Evolutionary conservation across 1,140 invertebrate genomes (phyloP).

Genomic region (Helicoverpa armigera): DNA sequence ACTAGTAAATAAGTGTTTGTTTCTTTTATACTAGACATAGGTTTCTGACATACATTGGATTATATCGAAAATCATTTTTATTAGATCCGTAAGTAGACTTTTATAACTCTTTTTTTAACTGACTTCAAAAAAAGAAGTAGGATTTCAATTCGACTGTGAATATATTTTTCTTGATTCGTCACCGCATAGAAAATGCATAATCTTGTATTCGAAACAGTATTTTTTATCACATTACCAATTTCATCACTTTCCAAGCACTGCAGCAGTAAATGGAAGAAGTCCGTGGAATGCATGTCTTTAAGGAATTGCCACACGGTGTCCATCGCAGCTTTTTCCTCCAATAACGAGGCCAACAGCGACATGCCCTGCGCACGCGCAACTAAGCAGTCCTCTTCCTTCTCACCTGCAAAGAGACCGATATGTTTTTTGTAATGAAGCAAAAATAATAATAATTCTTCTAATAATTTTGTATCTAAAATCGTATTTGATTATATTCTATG

Average conservation of each 20-base stretch:
- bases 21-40: too few relatives aligned
- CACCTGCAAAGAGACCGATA: slow-evolving; percentile 52
- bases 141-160: too few relatives aligned
- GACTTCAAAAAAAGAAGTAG: too few relatives aligned
- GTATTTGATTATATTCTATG: too few relatives aligned
- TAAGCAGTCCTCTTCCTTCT: slow-evolving; percentile 49
- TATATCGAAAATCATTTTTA: too few relatives aligned
- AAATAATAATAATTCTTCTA: too few relatives aligned
- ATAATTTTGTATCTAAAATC: too few relatives aligned
- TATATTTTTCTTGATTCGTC: neutral
- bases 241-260: slow-evolving; percentile 67
- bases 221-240: slow-evolving; percentile 34
- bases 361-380: slow-evolving; percentile 66
- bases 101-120: too few relatives aligned
- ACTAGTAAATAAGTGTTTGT: too few relatives aligned
- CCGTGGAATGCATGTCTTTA: slow-evolving; percentile 50
- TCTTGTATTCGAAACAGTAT: neutral
- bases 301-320: slow-evolving; percentile 69
- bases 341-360: slow-evolving; percentile 60
- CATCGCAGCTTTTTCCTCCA: slow-evolving; percentile 60
- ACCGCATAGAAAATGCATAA: too few relatives aligned
- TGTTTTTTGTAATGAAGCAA: neutral
- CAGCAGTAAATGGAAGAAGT: slow-evolving; percentile 67
- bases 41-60: too few relatives aligned
- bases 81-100: too few relatives aligned